A percentile compares a stretch with the other conserved stretches of the same genome.
Evolutionary conservation across 2,113 vertebrate genomes (phyloP).

Genomic region (Bufo gargarizans): DNA sequence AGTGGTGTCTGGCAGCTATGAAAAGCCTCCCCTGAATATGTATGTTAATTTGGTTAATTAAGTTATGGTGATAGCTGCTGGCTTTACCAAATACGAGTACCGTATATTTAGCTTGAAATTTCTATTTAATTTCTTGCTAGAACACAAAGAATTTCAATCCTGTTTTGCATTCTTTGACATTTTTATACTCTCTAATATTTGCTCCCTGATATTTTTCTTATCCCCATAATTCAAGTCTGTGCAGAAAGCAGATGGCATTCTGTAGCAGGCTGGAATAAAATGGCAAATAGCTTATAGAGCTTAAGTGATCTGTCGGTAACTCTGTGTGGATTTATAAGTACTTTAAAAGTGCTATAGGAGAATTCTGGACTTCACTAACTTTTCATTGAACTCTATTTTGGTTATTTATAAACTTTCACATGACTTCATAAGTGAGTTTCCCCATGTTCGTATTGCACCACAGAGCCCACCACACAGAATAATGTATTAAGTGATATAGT

Average conservation of each 20-base stretch:
- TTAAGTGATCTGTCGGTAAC: conserved; percentile 11
- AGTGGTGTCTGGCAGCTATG: background rate
- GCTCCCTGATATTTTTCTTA: background rate
- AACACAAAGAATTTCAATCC: background rate
- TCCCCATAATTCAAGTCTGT: conserved; percentile 21
- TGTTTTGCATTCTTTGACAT: background rate
- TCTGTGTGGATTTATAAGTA: conserved; percentile 17
- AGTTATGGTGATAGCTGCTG: background rate
- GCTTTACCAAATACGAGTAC: background rate
- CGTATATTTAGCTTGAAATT: background rate
- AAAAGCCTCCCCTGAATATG: background rate
- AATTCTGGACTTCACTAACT: conserved; percentile 5
- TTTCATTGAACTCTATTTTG: conserved; percentile 13
- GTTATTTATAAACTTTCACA: conserved; percentile 19
- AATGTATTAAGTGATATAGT: background rate
- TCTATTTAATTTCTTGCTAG: background rate
- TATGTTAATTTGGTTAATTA: background rate
- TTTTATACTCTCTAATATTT: conserved; percentile 2
- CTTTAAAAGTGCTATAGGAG: conserved; percentile 10
- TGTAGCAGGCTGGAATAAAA: conserved; percentile 27
- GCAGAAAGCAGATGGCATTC: conserved; percentile 37
- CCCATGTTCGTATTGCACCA: background rate
- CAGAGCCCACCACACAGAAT: background rate
- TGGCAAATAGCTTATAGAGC: conserved; percentile 14
- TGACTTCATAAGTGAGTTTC: background rate